These are phyloP conservation scores for Helostoma temminkii DNA, from an alignment of 2,797 vertebrate species.

Conservation along the genomic window DNA sequence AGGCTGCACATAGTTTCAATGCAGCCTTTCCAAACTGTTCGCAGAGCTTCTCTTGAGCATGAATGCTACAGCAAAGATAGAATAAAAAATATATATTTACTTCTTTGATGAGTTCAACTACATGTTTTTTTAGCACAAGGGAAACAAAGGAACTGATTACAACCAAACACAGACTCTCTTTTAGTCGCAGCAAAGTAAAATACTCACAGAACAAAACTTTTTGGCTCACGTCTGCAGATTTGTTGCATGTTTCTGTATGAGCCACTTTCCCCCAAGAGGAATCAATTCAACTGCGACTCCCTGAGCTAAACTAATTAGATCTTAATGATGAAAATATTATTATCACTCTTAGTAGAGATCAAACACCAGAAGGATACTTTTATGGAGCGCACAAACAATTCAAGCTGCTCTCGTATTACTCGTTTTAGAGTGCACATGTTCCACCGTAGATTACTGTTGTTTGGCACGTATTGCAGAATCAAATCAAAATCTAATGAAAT, in stretches of 20 bases:
- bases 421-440: neutral
- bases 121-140: constrained; percentile 13
- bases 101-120: constrained; percentile 11
- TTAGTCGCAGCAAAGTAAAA: constrained; percentile 25
- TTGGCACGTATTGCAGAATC: constrained; percentile 37
- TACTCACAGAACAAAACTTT: constrained; percentile 20
- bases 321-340: constrained; percentile 28
- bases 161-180: constrained; percentile 34
- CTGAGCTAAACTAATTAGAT: constrained; percentile 57
- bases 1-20: constrained; percentile 39
- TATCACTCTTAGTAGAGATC: constrained; percentile 8
- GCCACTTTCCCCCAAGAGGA: constrained; percentile 50
- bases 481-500: too few relatives aligned
- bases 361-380: constrained; percentile 16
- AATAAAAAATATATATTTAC: constrained; percentile 24
- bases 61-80: constrained; percentile 30
- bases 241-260: constrained; percentile 47
- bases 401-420: neutral
- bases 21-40: constrained; percentile 26
- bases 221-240: constrained; percentile 45
- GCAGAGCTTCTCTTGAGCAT: constrained; percentile 14
- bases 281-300: constrained; percentile 52
- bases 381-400: constrained; percentile 12
- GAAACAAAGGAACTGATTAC: constrained; percentile 4
- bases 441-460: constrained; percentile 2